Evolutionary conservation across 2,797 vertebrate species (phyloP).

Genomic region (Rhinophrynus dorsalis): DNA sequence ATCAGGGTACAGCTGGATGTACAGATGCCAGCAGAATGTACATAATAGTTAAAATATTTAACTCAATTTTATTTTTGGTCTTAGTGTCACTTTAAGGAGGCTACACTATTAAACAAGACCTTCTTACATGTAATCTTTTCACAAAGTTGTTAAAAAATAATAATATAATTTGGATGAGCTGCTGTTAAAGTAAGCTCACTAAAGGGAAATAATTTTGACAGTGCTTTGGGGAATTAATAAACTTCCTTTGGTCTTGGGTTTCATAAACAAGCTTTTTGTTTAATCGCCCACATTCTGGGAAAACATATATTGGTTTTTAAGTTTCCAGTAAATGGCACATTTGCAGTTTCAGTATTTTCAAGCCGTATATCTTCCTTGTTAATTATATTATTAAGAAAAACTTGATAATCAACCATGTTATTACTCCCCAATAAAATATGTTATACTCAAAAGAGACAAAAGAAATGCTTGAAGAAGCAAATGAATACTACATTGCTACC

Average conservation of each 20-base stretch:
- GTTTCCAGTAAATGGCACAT: conserved; percentile 37
- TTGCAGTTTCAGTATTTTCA: conserved; percentile 29
- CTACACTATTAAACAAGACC: no score
- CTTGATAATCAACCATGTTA: conserved; percentile 18
- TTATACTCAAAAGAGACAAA: not conserved
- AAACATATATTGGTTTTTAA: conserved; percentile 35
- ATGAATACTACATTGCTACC: conserved; percentile 15
- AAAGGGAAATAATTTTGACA: conserved; percentile 14
- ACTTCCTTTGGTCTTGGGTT: conserved; percentile 9
- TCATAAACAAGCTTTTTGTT: conserved; percentile 40
- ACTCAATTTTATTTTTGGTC: no score
- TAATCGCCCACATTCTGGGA: conserved; percentile 42
- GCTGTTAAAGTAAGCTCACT: not conserved
- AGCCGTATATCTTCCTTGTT: conserved; percentile 4
- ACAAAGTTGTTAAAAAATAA: not conserved
- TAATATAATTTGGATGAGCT: not conserved
- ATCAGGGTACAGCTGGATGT: no score
- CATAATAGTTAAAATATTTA: no score
- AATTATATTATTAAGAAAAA: conserved; percentile 17
- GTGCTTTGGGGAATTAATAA: conserved; percentile 18
- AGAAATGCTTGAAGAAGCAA: conserved; percentile 19
- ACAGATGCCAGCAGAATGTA: no score
- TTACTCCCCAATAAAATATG: conserved; percentile 6
- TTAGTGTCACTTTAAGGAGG: no score
- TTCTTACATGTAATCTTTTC: not conserved